These are phyloP conservation scores for Mimumesa dahlbomi DNA, from an alignment of 2,888 invertebrate genomes.

Conservation along the genomic window DNA sequence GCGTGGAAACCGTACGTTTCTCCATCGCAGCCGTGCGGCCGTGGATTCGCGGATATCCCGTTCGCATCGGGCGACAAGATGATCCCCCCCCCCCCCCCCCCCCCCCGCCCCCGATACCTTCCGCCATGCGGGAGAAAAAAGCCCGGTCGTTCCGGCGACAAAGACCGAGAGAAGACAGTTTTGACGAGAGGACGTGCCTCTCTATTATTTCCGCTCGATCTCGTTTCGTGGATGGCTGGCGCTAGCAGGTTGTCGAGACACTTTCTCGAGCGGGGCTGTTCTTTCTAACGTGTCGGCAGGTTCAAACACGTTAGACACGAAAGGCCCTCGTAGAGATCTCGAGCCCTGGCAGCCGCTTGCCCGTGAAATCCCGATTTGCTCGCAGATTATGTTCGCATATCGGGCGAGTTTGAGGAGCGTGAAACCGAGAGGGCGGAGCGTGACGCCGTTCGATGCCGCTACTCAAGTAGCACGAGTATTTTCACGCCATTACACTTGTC, in stretches of 20 bases:
- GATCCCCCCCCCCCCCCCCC: too few relatives aligned
- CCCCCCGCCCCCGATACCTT: too few relatives aligned
- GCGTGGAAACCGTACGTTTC: too few relatives aligned
- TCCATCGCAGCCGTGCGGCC: too few relatives aligned
- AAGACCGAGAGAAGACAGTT: too few relatives aligned
- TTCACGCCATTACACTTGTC: slow-evolving; percentile 55
- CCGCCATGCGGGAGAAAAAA: too few relatives aligned
- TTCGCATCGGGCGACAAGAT: too few relatives aligned
- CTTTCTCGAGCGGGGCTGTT: slow-evolving; percentile 1
- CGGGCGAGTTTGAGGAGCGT: slow-evolving; percentile 71
- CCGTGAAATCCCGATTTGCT: slow-evolving; percentile 77
- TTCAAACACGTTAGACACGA: slow-evolving; percentile 24
- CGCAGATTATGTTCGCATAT: slow-evolving; percentile 74
- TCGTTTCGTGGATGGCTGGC: background rate
- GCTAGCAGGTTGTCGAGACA: slow-evolving; percentile 17
- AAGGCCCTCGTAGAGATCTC: slow-evolving; percentile 58
- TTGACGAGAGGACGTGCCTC: slow-evolving; percentile 19
- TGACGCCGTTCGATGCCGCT: slow-evolving; percentile 67
- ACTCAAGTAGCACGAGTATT: slow-evolving; percentile 59
- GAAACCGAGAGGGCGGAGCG: slow-evolving; percentile 73
- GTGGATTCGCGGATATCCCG: too few relatives aligned
- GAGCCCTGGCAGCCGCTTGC: slow-evolving; percentile 61
- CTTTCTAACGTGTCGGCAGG: slow-evolving; percentile 30
- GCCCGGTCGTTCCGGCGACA: too few relatives aligned
- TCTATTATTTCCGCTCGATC: background rate